Base-by-base conservation (phyloP, 2,113 vertebrate species). In the Calypte anna region DNA sequence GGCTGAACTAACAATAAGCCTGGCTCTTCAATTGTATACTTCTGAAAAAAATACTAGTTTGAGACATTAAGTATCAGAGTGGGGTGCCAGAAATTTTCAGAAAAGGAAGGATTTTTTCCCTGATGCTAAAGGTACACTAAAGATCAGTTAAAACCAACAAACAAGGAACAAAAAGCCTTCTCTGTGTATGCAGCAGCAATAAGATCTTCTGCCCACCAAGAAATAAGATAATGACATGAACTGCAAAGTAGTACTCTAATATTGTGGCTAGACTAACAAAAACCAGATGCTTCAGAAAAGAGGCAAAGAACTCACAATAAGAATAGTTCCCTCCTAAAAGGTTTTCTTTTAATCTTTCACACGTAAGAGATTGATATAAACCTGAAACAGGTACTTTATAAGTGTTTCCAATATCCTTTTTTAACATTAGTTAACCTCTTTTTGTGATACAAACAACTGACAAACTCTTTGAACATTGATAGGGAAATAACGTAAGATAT, bases 71-170 rank as follows among this genome's bases (percentile, higher is more conserved):
- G 1, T 54, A 17, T 43, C 63, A 75, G 13, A 82, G 7, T 0
- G 0, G 2, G 7, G 57, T 61, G 5, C 2, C 5, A 16, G 4
- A 68, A 38, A 1, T 33, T 76, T 86, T 40, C 18, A 76, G 36
- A n/a, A 73, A 59, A 76, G 8, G 2, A 53, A 38, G 2, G 1
- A 22, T 15, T 33, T 7, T 31, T 17, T 21, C 2, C 4, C 9
- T 82, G n/a, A 5, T 20, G 2, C 11, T 79, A 17, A 50, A 61
- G 66, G 25, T 3, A 40, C 3, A 5, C 9, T 30, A 22, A 75
- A 55, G 6, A 79, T 2, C 19, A 85, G 12, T 27, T 83, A 50
- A 72, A 50, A 22, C 5, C 64, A 81, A 59, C 10, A 69, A 38
- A 24, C 11, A 67, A 59, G 3, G 36, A 72, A 67, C 11, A 38